phyloP scores from a whole-genome alignment of 2,797 vertebrate genomes.

The Eulemur mongoz region DNA sequence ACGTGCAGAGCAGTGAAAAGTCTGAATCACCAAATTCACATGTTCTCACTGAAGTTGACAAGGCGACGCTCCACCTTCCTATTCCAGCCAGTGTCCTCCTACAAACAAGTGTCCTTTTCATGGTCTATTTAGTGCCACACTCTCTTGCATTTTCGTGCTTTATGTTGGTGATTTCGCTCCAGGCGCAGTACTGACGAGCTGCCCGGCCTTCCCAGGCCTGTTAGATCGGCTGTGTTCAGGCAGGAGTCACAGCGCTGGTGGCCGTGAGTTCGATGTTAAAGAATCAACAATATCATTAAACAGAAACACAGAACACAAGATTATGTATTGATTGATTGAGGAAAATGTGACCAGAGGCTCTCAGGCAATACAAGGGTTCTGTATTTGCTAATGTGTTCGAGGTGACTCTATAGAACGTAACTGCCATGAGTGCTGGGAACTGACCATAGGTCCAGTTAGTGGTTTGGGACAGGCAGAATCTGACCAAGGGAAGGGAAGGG shows the following conservation, averaged over 20 bases:
- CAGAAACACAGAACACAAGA: neutral
- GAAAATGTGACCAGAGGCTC: neutral
- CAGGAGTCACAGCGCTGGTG: rapidly evolving
- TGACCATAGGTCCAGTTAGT: neutral
- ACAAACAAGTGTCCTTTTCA: neutral
- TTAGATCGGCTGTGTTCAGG: neutral
- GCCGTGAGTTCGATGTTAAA: neutral
- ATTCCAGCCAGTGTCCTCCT: neutral
- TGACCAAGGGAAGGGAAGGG: neutral
- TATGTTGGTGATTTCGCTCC: neutral
- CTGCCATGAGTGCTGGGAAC: rapidly evolving
- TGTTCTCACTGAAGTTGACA: neutral
- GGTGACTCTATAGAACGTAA: neutral
- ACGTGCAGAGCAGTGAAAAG: neutral
- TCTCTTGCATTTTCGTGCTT: neutral
- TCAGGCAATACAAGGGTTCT: neutral
- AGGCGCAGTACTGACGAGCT: neutral
- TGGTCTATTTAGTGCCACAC: rapidly evolving
- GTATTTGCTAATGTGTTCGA: neutral
- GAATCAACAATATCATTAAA: neutral
- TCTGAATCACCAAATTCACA: neutral
- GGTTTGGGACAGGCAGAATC: rapidly evolving
- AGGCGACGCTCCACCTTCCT: neutral
- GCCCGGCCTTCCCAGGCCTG: neutral
- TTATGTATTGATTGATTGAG: neutral